Conservation (phyloP, 1,140 invertebrate genomes). For the Drosophila miranda region DNA sequence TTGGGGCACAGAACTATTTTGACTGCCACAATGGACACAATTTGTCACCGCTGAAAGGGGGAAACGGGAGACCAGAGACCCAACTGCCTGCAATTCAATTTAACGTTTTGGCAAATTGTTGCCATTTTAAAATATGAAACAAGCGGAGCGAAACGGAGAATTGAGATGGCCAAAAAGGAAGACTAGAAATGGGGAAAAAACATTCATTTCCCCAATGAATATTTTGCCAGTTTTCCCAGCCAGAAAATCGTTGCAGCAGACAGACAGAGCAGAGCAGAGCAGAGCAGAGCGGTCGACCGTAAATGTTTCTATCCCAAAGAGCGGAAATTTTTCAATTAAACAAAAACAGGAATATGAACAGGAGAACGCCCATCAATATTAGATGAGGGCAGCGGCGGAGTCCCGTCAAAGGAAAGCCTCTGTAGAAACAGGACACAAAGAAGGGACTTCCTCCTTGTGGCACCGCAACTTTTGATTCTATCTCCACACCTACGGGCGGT, state of each 20-base stretch:
- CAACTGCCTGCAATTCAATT: conserved; percentile 38
- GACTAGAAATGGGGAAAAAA: conserved; percentile 24
- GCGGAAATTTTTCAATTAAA: conserved; percentile 36
- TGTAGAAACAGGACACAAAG: conserved; percentile 2
- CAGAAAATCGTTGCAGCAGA: conserved; percentile 37
- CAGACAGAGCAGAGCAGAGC: too few relatives aligned
- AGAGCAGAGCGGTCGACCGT: neutral
- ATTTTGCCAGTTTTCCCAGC: conserved; percentile 43
- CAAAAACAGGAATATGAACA: neutral
- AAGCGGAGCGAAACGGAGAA: conserved; percentile 8
- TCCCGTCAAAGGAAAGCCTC: neutral
- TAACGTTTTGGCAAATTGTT: conserved; percentile 61
- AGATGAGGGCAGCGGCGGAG: neutral
- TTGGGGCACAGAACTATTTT: conserved; percentile 46
- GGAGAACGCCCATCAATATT: conserved; percentile 20
- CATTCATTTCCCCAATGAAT: conserved; percentile 44
- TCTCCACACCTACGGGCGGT: conserved; percentile 55
- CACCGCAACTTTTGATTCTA: conserved; percentile 30
- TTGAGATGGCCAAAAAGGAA: conserved; percentile 15
- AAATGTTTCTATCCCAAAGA: conserved; percentile 12
- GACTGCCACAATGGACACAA: conserved; percentile 51
- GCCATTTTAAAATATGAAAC: conserved; percentile 56
- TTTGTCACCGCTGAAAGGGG: conserved; percentile 21
- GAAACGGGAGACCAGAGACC: conserved; percentile 11
- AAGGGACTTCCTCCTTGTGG: conserved; percentile 4